Evolutionary conservation across 2,113 vertebrate genomes (phyloP), one percentile per base, ranked within the genome.

Genomic region (Brachyhypopomus gauderio): DNA sequence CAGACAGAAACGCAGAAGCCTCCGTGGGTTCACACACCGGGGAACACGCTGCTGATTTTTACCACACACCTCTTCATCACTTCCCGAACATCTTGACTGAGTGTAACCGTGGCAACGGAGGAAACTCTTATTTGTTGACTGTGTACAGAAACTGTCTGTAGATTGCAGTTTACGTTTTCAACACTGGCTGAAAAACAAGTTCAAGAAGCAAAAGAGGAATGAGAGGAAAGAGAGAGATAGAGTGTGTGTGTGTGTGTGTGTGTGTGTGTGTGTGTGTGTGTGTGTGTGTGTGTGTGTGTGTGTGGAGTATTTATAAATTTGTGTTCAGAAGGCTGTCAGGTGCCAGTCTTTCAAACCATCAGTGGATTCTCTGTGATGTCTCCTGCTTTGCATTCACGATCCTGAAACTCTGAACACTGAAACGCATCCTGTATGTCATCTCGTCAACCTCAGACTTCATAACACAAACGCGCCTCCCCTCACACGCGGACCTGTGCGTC

Each of bases 321-420:
- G 19, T 58, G 69, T 70, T 3, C 48, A 48, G 41, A 75, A 41
- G 60, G 7, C 9, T 41, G 41, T 5, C 70, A 82, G 88, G 83
- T 23, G 75, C 82, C 83, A 85, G 75, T 82, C 84, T 76, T 83
- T 86, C 85, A 80, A 88, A 85, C 89, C 87, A 75, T 79, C 85
- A 81, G 76, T 77, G 81, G 85, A 80, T 87, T 84, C 82, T 22
- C 82, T 67, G 72, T 80, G 63, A 85, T 75, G 81, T 78, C 78
- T 84, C 87, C 88, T 84, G 75, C 76, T 86, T 87, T 87, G 86
- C 86, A 87, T 84, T 89, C 85, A 85, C 77, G 85, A 87, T 89
- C 86, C 80, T 83, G 72, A 83, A 66, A 77, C 66, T 58, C 45
- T 77, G 83, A 63, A 79, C 85, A 83, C 52, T 59, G 79, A 80